A percentile compares a stretch with the other conserved stretches of the same genome.
Evolutionary conservation across 35 echinoderm and acorn worm genomes (phyloP).

Genomic region (Strongylocentrotus purpuratus): DNA sequence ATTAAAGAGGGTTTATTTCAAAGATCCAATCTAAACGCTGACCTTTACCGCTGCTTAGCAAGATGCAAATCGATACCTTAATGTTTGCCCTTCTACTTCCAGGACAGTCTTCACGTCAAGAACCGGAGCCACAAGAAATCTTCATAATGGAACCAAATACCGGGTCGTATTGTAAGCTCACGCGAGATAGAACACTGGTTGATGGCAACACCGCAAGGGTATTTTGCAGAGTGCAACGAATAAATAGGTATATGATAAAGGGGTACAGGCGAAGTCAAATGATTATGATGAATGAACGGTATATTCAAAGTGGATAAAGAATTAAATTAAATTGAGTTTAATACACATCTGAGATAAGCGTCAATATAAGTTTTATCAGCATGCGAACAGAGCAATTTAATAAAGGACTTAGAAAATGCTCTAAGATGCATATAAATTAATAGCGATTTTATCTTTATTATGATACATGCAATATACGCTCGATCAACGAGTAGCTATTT

Average conservation of each 20-base stretch:
- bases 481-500: not conserved
- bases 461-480: not conserved
- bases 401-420: too few species aligned
- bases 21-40: not conserved
- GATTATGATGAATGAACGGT: not conserved
- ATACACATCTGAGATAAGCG: too few species aligned
- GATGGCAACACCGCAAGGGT: not conserved
- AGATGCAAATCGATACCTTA: not conserved
- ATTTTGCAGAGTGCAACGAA: not conserved
- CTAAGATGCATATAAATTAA: too few species aligned
- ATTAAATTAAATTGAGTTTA: too few species aligned
- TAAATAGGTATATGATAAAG: not conserved
- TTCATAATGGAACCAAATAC: not conserved
- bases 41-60: not conserved
- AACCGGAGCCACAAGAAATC: not conserved
- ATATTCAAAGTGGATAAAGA: too few species aligned
- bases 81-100: not conserved
- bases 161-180: not conserved
- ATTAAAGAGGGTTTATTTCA: not conserved
- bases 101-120: not conserved
- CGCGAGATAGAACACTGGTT: not conserved
- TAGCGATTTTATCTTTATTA: not conserved
- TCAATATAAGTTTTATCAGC: too few species aligned
- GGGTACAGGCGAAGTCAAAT: not conserved
- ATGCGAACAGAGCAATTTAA: too few species aligned